phyloP scores from a whole-genome alignment of 2,113 vertebrate genomes.

The Argyrosomus japonicus region DNA sequence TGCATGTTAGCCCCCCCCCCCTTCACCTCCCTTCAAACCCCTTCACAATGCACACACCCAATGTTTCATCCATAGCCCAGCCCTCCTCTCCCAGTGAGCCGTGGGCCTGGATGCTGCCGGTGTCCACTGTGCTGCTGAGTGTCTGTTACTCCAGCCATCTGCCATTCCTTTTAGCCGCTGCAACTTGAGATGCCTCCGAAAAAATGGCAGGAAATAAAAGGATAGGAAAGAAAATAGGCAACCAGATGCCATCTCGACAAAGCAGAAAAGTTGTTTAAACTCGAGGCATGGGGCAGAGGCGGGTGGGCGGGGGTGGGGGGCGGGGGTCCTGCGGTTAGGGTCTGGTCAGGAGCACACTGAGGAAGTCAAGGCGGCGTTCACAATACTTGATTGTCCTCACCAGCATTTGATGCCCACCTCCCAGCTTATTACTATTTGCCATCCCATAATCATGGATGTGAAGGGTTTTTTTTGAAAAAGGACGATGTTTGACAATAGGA shows the following conservation, averaged over 20 bases:
- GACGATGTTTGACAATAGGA: conserved; percentile 56
- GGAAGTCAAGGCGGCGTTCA: conserved; percentile 48
- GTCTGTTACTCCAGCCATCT: conserved; percentile 88
- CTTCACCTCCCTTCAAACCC: conserved; percentile 51
- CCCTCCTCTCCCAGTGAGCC: conserved; percentile 67
- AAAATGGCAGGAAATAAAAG: conserved; percentile 83
- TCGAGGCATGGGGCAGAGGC: conserved; percentile 59
- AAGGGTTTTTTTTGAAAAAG: conserved; percentile 42
- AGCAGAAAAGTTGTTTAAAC: conserved; percentile 85
- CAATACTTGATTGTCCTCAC: conserved; percentile 66
- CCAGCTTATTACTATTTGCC: conserved; percentile 63
- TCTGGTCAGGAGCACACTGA: conserved; percentile 43
- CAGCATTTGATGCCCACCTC: conserved; percentile 52
- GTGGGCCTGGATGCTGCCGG: conserved; percentile 76
- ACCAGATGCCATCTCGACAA: conserved; percentile 85
- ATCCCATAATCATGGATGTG: conserved; percentile 61
- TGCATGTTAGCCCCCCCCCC: conserved; percentile 43
- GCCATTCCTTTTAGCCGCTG: conserved; percentile 84
- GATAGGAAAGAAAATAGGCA: conserved; percentile 85
- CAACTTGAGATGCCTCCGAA: conserved; percentile 83
- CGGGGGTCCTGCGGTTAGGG: background rate
- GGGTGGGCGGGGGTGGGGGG: background rate
- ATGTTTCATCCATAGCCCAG: conserved; percentile 63
- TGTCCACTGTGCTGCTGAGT: conserved; percentile 83
- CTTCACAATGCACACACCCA: conserved; percentile 66